Base-by-base conservation (phyloP, 2,888 invertebrate species). In the Trilocha varians region DNA sequence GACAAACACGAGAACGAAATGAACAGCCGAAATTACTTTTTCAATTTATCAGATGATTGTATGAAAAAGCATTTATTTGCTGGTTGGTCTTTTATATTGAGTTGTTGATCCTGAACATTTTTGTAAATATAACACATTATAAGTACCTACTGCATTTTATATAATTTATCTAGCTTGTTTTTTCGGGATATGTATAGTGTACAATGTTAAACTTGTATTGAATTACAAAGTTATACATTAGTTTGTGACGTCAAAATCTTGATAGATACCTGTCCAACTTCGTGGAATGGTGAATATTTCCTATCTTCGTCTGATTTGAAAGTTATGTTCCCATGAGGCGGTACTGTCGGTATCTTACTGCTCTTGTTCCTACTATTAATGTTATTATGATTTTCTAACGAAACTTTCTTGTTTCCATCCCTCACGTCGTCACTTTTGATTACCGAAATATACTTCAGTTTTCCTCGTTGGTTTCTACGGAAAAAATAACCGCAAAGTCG, bases 211-310 rank as follows among this genome's bases (percentile, higher is more conserved):
- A n/a, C n/a, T n/a, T 4, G 25, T 25, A 9, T 25, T 25, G 11
- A 2, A 25, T 25, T 9, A 25, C 11, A 25, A 25, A n/a, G n/a
- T n/a, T n/a, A n/a, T n/a, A 6, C 5, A 18, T 25, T 9, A 25
- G 11, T 2, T 9, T 9, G 2, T 25, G 25, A 25, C 6, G 2
- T 8, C 8, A 6, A 9, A 25, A 25, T 9, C 11, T 11, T 25
- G 2, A 25, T 25, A 25, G 6, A 5, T 70, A 82, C 82, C 80
- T 80, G 72, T 0, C 67, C 67, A 3, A 66, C 64, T 34, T 34
- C 63, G 50, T 79, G 68, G 45, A 80, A 80, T 1, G 83, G 83
- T 1, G 83, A 83, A 44, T 77, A 82, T 39, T 50, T 67, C 38
- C 80, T 57, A 2, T 50, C 49, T 32, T 73, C 70, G 0, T 66